These are phyloP conservation scores for Zosterops pallidus DNA, from an alignment of 2,113 vertebrate genomes.

Conservation along the genomic window DNA sequence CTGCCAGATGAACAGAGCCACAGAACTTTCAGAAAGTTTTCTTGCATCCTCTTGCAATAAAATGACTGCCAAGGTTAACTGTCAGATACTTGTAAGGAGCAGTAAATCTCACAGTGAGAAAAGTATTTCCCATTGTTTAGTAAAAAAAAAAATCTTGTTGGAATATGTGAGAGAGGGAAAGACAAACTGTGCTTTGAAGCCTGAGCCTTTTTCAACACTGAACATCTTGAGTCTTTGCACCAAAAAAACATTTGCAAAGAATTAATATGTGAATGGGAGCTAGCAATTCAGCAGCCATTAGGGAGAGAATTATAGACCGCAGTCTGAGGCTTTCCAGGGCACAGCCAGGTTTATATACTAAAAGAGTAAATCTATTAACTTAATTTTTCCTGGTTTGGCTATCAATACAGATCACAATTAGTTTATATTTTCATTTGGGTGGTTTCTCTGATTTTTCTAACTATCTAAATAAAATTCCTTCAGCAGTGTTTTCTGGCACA, in stretches of 20 bases:
- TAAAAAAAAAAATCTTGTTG: background rate
- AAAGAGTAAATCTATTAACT: background rate
- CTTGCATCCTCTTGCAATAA: conserved; percentile 13
- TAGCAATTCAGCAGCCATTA: background rate
- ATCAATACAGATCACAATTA: background rate
- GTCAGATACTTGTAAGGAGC: conserved; percentile 22
- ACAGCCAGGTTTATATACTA: background rate
- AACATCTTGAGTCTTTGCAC: background rate
- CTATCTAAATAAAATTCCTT: background rate
- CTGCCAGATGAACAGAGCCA: conserved; percentile 20
- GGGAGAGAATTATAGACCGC: background rate
- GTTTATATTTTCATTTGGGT: background rate
- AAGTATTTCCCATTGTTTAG: conserved; percentile 57
- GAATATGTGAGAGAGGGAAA: background rate
- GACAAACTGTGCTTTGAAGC: background rate
- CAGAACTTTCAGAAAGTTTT: conserved; percentile 7
- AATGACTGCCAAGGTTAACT: conserved; percentile 35
- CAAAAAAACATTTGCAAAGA: conserved; percentile 1
- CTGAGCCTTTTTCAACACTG: background rate
- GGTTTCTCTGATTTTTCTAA: background rate
- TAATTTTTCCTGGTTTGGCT: background rate
- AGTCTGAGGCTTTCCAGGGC: background rate
- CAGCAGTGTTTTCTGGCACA: background rate
- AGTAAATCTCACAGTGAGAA: conserved; percentile 57
- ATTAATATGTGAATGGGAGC: background rate